Base-by-base conservation (phyloP, 92 coral and sea anemone genomes). In the Metridium senile region DNA sequence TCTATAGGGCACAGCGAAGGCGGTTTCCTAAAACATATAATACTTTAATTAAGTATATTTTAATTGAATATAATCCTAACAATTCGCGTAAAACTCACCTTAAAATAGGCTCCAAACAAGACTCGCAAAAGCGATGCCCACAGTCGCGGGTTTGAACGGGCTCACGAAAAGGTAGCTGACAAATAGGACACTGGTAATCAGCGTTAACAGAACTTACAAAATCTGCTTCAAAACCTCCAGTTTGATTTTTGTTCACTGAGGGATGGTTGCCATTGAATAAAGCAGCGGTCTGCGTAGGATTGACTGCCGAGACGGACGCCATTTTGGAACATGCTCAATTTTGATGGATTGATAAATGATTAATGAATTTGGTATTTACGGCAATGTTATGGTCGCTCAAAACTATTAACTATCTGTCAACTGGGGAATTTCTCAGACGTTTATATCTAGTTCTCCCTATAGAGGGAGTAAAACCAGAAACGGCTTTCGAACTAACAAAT, bases 101-200 rank as follows among this genome's bases (percentile, higher is more conserved):
- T 71, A 96, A 81, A 70, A 96, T 96, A 71, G 99, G 99, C 75
- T 96, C 99, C 17, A 96, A 82, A 75, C 99, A 96, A 9, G 97
- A 87, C 74, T 96, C 99, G 57, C 99, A 96, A 68, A 96, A 96
- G 0, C 99, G 97, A 85, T 96, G 99, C 10, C 99, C 99, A 62
- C 99, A 96, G 47, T 96, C 99, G 28, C 97, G 72, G 9, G 99
- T 96, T 70, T 96, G 99, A n/a, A 96, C 99, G 9, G 99, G 99
- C 84, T 96, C 99, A 22, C 99, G 86, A 66, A 93, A 96, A 51
- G 97, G 97, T n/a, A 96, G 90, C 59, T 96, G 99, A 78, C 99
- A 96, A 49, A 96, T 96, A 29, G 99, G 99, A 33, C 99, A 96
- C 34, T 89, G 89, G 72, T 96, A 96, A 78, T 96, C 99, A 11